These are phyloP conservation scores for Limnephilus auricula DNA, from an alignment of 2,888 invertebrate genomes.

Conservation along the genomic window DNA sequence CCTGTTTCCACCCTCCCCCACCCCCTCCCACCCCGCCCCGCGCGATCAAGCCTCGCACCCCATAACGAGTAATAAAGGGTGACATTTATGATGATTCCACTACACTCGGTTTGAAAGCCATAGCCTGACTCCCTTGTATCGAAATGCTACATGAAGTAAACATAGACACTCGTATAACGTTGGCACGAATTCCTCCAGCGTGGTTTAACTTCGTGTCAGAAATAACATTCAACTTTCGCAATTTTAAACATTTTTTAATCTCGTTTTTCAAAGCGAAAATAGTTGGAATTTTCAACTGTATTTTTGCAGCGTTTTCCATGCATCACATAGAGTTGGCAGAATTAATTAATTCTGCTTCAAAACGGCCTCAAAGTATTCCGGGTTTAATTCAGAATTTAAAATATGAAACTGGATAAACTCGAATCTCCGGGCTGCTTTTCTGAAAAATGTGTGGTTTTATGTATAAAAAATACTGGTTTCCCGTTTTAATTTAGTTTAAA, in stretches of 20 bases:
- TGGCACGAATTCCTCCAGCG: neutral
- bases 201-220: neutral
- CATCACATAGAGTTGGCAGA: neutral
- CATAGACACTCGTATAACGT: neutral
- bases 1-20: slow-evolving; percentile 7
- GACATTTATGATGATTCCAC: slow-evolving; percentile 56
- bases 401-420: neutral
- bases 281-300: neutral
- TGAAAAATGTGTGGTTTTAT: neutral
- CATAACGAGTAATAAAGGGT: slow-evolving; percentile 54
- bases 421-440: neutral
- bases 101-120: slow-evolving; percentile 41
- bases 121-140: slow-evolving; percentile 40
- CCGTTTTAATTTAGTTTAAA: neutral
- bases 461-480: neutral
- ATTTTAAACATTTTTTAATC: neutral
- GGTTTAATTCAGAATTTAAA: neutral
- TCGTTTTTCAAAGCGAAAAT: neutral
- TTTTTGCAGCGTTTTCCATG: neutral
- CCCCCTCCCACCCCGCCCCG: neutral
- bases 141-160: slow-evolving; percentile 21
- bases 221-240: neutral
- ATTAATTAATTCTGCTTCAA: neutral
- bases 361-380: neutral
- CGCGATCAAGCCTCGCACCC: slow-evolving; percentile 18